Evolutionary conservation across 23 tunicate genomes (phyloP), one percentile per base, ranked within the genome.

Genomic region (Trididemnum miniatum): DNA sequence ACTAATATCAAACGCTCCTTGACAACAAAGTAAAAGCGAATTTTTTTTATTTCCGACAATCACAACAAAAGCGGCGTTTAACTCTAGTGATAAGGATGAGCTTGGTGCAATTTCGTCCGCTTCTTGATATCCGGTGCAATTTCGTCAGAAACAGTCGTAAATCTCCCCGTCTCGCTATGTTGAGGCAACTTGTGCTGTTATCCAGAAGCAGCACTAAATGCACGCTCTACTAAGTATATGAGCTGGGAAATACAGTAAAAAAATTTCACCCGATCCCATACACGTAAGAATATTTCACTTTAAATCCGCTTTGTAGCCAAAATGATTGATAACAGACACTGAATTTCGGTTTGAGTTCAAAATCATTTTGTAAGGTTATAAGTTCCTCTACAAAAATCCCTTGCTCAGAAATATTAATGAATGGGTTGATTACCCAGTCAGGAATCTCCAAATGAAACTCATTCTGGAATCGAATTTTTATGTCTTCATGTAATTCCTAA

Each of bases 1-100:
- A 62, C 28, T 62, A 26, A 22, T 62, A 62, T 62, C 67, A 62
- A 62, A 62, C 67, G 67, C 67, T 26, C 29, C 29, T 62, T 24
- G 67, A 62, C 67, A 62, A 62, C 15, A 62, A 62, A 62, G 67
- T 62, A 62, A 62, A 62, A 62, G n/a, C 67, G 29, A 62, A n/a
- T 62, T 62, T 22, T 12, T 62, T 62, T 62, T 15, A 15, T 44
- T 44, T 12, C 29, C 67, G n/a, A 20, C 29, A 22, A 62, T 62
- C 67, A 62, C 67, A 62, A 62, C 67, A 12, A 12, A 62, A 62
- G 15, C 25, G 9, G 12, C 15, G 15, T 62, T 26, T 62, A 22
- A 62, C 67, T 62, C 67, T 62, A 62, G 29, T 62, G 67, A 62
- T 22, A 62, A 22, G 67, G 26, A 62, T 62, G 67, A 62, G 67